Conservation (phyloP, 1,140 invertebrate genomes). For the Drosophila rhopaloa region DNA sequence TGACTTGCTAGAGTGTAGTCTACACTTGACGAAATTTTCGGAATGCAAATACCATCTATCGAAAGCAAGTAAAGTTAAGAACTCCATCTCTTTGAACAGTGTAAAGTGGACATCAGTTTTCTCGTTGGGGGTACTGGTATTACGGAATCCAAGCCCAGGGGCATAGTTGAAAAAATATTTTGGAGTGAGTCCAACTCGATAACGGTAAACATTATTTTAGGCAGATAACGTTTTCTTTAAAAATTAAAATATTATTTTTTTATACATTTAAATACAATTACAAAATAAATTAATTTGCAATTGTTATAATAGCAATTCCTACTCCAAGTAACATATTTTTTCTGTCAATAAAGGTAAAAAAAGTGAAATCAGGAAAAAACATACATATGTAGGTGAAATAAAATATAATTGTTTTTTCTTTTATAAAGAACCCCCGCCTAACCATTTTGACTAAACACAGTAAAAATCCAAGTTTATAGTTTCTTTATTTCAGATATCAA, state of each 20-base stretch:
- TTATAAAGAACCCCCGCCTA: not conserved
- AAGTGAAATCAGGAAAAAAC: too few species aligned
- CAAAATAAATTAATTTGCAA: too few species aligned
- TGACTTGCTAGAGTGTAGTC: constrained; percentile 26
- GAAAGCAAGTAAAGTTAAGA: too few species aligned
- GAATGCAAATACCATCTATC: not conserved
- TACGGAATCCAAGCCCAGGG: not conserved
- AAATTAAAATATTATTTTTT: too few species aligned
- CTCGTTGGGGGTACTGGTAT: not conserved
- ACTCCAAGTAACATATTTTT: too few species aligned
- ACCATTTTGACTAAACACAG: not conserved
- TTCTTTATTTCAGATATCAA: constrained; percentile 58
- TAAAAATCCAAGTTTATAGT: constrained; percentile 22
- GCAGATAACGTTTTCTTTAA: too few species aligned
- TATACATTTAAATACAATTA: too few species aligned
- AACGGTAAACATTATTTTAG: too few species aligned
- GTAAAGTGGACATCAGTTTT: not conserved
- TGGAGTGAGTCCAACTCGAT: not conserved
- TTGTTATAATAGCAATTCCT: too few species aligned
- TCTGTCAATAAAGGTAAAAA: too few species aligned
- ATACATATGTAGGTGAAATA: too few species aligned
- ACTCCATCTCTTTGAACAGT: not conserved
- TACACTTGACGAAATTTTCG: constrained; percentile 46
- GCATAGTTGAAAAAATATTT: not conserved
- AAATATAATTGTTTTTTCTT: too few species aligned